Evolutionary conservation across 2,797 vertebrate genomes (phyloP), one percentile per base, ranked within the genome.

Genomic region (Oreonectes daqikongensis): DNA sequence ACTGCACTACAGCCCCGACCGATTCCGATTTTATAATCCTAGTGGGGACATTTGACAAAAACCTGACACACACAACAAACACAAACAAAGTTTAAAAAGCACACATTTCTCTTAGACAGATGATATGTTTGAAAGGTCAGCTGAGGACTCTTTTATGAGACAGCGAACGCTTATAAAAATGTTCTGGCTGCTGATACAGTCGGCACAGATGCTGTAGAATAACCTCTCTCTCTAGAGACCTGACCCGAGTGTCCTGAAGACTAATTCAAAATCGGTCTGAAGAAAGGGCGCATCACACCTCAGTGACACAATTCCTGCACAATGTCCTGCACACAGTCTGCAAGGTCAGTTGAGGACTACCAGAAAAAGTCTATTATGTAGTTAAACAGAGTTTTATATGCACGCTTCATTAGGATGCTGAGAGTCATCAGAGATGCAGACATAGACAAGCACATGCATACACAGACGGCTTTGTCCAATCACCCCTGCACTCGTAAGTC

Each of bases 381-480:
- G 46, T 73, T 53, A 64, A 50, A 63, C 28, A 61, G 5, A 18
- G 57, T 28, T 24, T 12, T 7, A 12, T 76, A 48, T 38, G 6
- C 40, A 76, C 4, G 64, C 40, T 48, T 69, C 42, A 76, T 69
- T 48, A 60, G 30, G 53, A 76, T 68, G 35, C 48, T 55, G 38
- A 65, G 46, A 71, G 40, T 32, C 64, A 78, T 55, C 40, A 61
- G 24, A 52, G 42, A 67, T 57, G 12, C 44, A 61, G 17, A 72
- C 64, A 72, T 32, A 26, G 46, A 77, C 61, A 66, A 42, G 40
- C 46, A 50, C 22, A 67, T 38, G 55, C 59, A 55, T 35, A 82
- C 55, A 82, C 53, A 76, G 5, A 57, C 3, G 75, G 55, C 24
- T 59, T 69, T 18, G 20, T 63, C 20, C 79, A 72, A 83, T 75